Conservation (phyloP, 1,140 invertebrate genomes). For the Caenorhabditis brenneri region DNA sequence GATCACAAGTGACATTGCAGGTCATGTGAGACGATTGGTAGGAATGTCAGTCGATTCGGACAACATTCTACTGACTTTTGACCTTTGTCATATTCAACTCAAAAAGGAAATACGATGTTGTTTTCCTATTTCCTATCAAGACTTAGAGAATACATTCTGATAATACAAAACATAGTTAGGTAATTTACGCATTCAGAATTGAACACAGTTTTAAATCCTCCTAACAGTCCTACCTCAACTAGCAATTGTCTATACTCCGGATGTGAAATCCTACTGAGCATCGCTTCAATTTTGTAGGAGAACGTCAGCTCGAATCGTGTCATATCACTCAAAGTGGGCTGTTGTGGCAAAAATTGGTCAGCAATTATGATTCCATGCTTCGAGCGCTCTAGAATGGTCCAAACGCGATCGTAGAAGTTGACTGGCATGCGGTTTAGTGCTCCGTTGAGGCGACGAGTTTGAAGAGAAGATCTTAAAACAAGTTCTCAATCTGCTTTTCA, state of each 20-base stretch:
- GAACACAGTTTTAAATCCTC: no score
- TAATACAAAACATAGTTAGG: no score
- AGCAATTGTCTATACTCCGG: conserved; percentile 91
- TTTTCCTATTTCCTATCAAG: no score
- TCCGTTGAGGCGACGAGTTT: conserved; percentile 88
- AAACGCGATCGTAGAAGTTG: conserved; percentile 92
- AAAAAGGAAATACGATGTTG: no score
- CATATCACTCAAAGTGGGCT: conserved; percentile 92
- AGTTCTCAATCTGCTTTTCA: no score
- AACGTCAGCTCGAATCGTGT: conserved; percentile 94
- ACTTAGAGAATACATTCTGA: no score
- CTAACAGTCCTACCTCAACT: conserved; percentile 77
- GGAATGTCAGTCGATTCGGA: no score
- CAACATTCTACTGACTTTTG: no score
- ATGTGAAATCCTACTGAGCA: conserved; percentile 83
- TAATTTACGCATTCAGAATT: no score
- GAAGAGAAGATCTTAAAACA: conserved; percentile 74
- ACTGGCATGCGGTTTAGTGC: conserved; percentile 90
- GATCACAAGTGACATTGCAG: background rate
- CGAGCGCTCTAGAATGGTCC: conserved; percentile 88
- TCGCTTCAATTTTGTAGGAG: conserved; percentile 89
- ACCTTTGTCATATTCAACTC: no score
- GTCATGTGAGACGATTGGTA: background rate
- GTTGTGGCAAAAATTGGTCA: conserved; percentile 82
- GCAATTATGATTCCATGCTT: conserved; percentile 83